phyloP scores from a whole-genome alignment of 2,888 invertebrate species.

The Cheilosia soror region DNA sequence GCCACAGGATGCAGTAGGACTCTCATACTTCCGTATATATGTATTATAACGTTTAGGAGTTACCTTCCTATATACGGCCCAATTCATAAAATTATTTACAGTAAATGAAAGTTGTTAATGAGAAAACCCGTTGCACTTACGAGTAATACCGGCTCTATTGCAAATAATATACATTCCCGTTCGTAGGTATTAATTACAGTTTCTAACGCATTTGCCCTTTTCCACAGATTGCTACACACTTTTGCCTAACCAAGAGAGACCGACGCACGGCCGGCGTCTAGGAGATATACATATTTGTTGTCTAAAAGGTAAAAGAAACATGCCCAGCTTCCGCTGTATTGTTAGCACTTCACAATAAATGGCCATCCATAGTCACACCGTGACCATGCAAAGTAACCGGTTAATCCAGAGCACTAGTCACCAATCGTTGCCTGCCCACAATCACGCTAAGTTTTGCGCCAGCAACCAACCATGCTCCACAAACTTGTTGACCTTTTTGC shows the following conservation, averaged over 20 bases:
- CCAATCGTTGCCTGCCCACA: constrained; percentile 45
- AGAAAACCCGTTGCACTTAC: not conserved
- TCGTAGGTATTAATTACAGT: not conserved
- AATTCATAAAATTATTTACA: not conserved
- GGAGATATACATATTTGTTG: not conserved
- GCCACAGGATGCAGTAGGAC: no score
- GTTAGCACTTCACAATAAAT: constrained; percentile 58
- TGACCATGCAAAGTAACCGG: constrained; percentile 72
- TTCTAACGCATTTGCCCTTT: constrained; percentile 56
- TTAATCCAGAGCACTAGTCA: constrained; percentile 72
- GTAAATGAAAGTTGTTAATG: not conserved
- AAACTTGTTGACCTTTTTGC: constrained; percentile 74
- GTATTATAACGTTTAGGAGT: no score
- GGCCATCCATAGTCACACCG: constrained; percentile 63
- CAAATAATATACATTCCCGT: not conserved
- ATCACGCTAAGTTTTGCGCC: constrained; percentile 55
- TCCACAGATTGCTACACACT: constrained; percentile 24
- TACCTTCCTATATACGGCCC: not conserved
- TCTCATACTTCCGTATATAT: no score
- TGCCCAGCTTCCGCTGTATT: constrained; percentile 69
- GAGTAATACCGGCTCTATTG: not conserved
- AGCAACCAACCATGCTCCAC: constrained; percentile 48
- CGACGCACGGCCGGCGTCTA: not conserved
- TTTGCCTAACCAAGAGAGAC: not conserved
- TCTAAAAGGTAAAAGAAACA: constrained; percentile 14